A percentile compares a stretch with the other conserved stretches of the same genome.
phyloP scores from a whole-genome alignment of 1,140 invertebrate species.

The Drosophila mauritiana region DNA sequence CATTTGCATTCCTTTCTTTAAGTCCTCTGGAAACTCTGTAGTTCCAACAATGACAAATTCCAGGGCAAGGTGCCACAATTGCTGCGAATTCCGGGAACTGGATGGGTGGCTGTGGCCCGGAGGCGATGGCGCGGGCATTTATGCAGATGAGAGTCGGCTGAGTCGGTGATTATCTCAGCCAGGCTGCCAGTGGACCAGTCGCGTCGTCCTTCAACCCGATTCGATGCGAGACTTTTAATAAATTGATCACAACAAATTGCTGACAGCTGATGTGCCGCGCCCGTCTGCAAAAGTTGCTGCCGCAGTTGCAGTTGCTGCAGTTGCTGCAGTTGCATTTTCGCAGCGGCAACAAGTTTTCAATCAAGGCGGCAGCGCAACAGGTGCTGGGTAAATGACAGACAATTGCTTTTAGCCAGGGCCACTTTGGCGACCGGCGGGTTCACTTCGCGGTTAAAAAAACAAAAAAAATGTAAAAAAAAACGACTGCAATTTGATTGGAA shows the following conservation, averaged over 20 bases:
- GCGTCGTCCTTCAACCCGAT: constrained; percentile 42
- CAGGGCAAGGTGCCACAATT: constrained; percentile 72
- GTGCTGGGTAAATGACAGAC: constrained; percentile 65
- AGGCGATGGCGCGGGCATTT: constrained; percentile 39
- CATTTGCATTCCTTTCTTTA: too few relatives aligned
- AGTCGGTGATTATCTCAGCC: constrained; percentile 60
- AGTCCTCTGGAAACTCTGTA: neutral
- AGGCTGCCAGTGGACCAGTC: constrained; percentile 11
- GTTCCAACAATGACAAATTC: constrained; percentile 72
- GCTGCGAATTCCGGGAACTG: constrained; percentile 72
- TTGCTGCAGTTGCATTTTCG: neutral
- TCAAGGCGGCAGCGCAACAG: constrained; percentile 60
- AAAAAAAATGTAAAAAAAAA: neutral
- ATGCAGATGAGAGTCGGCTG: constrained; percentile 71
- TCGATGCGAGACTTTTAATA: constrained; percentile 60
- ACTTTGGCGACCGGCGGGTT: constrained; percentile 18
- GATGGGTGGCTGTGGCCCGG: constrained; percentile 55
- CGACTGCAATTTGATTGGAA: constrained; percentile 71
- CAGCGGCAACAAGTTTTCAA: constrained; percentile 74
- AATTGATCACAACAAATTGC: constrained; percentile 82
- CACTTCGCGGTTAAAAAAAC: constrained; percentile 8
- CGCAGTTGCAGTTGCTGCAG: neutral
- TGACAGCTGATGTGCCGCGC: constrained; percentile 77
- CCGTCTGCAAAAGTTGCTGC: constrained; percentile 28
- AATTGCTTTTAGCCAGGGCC: constrained; percentile 49